A percentile compares a stretch with the other conserved stretches of the same genome.
Conservation (phyloP, 2,113 vertebrate species). For the Coptodon rendalli region DNA sequence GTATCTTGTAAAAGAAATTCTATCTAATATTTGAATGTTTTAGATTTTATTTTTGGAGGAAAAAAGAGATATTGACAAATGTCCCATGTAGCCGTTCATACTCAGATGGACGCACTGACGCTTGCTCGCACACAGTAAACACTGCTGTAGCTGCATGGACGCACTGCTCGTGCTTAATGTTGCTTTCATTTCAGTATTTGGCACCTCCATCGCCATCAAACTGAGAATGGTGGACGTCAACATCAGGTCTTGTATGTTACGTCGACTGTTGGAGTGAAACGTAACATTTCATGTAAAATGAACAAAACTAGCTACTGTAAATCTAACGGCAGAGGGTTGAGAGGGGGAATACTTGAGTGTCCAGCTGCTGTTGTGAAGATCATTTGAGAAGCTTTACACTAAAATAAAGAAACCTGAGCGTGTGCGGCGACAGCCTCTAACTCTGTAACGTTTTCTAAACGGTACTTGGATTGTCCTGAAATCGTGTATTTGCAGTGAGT, state of each 20-base stretch:
- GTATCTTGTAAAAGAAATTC: background rate
- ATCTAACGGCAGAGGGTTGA: background rate
- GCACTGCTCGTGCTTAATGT: background rate
- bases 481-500: background rate
- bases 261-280: background rate
- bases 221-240: background rate
- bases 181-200: slow-evolving; percentile 30
- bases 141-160: slow-evolving; percentile 19
- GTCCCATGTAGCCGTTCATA: slow-evolving; percentile 3
- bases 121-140: background rate
- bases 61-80: slow-evolving; percentile 9
- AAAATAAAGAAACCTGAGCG: background rate
- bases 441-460: background rate
- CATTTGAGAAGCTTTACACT: background rate
- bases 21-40: slow-evolving; percentile 58
- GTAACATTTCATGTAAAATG: background rate
- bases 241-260: background rate
- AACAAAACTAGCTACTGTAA: background rate
- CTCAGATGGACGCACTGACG: background rate
- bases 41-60: slow-evolving; percentile 64
- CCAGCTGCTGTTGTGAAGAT: background rate
- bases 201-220: background rate
- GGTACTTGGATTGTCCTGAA: background rate
- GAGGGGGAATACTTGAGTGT: background rate
- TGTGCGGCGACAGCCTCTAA: background rate